Evolutionary conservation across 2,113 vertebrate genomes (phyloP), one percentile per base, ranked within the genome.

Genomic region (Mastomys coucha): DNA sequence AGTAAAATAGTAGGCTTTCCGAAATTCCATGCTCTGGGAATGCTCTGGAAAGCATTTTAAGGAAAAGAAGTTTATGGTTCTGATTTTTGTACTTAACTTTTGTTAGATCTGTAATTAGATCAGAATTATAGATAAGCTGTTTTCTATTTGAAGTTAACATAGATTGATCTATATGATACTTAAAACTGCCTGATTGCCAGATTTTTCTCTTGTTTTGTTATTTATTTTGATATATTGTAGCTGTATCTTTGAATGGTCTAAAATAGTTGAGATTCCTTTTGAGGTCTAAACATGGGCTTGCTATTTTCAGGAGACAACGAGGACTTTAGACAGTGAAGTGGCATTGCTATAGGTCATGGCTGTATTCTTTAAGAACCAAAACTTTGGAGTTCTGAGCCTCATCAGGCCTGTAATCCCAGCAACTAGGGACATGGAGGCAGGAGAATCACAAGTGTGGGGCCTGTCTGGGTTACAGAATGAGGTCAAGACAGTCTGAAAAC

Each of bases 221-320:
- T n/a, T 75, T 89, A 20, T n/a, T 89, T 95, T 80, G 39, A 49
- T 85, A 36, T 72, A 33, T 69, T 72, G 8, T 36, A 56, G 9
- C 14, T 22, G n/a, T 78, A 67, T 65, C 58, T 95, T 77, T 94
- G 91, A 86, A 89, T 91, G 77, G 16, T n/a, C 92, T 91, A 80
- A 63, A 96, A 95, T 72, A 76, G 56, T 87, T 22, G 82, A 0
- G 28, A n/a, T 42, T 6, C 70, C 51, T 92, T 87, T 65, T 36
- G 53, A 60, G 92, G 9, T 70, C 49, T 77, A 81, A 87, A 36
- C 31, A 20, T 76, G 51, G 72, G 4, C 16, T 81, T 31, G 17
- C 36, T 67, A 63, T 85, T 82, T 91, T 72, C n/a, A 80, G 51
- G 51, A 92, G 75, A 24, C 58, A 53, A 80, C 65, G 63, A 49